A percentile compares a stretch with the other conserved stretches of the same genome.
These are phyloP conservation scores for Delphinus delphis DNA, from an alignment of 2,113 vertebrate species.

Conservation along the genomic window DNA sequence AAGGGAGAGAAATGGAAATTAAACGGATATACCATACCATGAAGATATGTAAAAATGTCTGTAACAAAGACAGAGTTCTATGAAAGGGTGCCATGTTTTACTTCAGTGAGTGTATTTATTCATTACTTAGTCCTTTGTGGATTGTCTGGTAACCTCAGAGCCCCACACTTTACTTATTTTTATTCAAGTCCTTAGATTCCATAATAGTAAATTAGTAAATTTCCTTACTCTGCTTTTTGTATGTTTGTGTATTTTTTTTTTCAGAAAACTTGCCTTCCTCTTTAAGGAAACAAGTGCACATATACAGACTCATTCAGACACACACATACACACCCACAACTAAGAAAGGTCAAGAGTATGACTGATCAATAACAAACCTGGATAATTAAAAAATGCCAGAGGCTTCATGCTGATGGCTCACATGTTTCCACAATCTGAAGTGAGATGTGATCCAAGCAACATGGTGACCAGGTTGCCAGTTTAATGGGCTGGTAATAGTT, in stretches of 20 bases:
- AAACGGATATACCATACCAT: neutral
- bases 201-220: constrained; percentile 14
- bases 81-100: neutral
- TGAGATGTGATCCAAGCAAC: neutral
- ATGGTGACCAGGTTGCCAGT: neutral
- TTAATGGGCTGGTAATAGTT: constrained; percentile 11
- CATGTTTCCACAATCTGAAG: neutral
- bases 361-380: neutral
- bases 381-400: neutral
- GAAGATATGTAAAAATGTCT: constrained; percentile 23
- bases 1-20: constrained; percentile 35
- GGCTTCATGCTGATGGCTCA: neutral
- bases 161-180: neutral
- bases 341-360: neutral
- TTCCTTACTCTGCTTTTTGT: neutral
- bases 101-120: neutral
- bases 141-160: neutral
- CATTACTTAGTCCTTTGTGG: neutral
- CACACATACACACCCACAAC: neutral
- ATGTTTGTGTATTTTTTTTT: neutral
- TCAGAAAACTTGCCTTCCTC: neutral
- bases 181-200: neutral
- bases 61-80: neutral
- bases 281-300: neutral
- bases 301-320: neutral